Percentiles rank a stretch among this genome's conserved stretches.
phyloP scores from a whole-genome alignment of 2,888 invertebrate species.

The Eristalis tenax region DNA sequence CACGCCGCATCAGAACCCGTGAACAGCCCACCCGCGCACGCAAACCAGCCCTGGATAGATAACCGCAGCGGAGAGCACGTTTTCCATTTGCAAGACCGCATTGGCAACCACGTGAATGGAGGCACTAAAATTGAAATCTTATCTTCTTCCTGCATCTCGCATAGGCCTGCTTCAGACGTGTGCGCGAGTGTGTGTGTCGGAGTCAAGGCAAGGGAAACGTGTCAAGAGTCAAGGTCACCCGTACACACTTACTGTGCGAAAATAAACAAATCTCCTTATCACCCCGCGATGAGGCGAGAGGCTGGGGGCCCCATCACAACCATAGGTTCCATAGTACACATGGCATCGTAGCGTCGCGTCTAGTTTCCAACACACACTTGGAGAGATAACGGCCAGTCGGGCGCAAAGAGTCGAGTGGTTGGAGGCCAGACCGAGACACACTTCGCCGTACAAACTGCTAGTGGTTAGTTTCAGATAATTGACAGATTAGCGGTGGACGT shows the following conservation, averaged over 20 bases:
- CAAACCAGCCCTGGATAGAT: background rate
- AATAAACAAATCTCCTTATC: constrained; percentile 36
- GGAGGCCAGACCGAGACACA: background rate
- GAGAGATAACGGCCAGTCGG: background rate
- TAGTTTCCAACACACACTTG: background rate
- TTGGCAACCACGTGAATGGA: constrained; percentile 16
- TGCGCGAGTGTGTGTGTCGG: background rate
- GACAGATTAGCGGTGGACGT: constrained; percentile 26
- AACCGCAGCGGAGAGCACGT: constrained; percentile 22
- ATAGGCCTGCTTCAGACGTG: background rate
- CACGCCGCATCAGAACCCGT: background rate
- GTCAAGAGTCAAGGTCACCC: constrained; percentile 9
- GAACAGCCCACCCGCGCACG: background rate
- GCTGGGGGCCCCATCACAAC: background rate
- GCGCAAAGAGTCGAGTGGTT: background rate
- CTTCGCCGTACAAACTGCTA: background rate
- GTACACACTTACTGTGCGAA: background rate
- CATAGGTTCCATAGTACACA: constrained; percentile 13
- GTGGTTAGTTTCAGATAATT: constrained; percentile 12
- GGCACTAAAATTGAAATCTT: constrained; percentile 8
- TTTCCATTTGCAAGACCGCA: constrained; percentile 17
- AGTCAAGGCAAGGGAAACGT: background rate
- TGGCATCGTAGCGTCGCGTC: background rate
- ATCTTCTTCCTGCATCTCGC: constrained; percentile 4
- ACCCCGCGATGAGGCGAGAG: background rate